phyloP scores from a whole-genome alignment of 2,113 vertebrate genomes.

The Egretta garzetta region DNA sequence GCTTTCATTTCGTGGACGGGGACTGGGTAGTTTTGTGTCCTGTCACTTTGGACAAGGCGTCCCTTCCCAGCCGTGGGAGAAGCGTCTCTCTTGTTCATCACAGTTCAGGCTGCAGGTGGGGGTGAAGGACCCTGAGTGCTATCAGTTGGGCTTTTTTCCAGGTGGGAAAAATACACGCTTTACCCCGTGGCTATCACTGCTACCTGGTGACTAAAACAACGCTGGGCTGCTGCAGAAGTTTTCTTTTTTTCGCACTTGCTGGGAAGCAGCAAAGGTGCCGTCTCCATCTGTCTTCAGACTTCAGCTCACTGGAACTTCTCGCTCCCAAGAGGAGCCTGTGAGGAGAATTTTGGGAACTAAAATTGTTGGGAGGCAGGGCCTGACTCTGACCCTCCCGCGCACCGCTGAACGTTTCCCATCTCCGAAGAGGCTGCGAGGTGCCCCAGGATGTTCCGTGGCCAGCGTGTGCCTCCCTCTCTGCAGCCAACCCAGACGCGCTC shows the following conservation, averaged over 20 bases:
- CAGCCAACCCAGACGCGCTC: accelerated
- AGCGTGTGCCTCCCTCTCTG: accelerated
- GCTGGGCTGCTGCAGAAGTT: not conserved
- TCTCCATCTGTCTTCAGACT: not conserved
- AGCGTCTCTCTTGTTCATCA: not conserved
- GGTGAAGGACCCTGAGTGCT: not conserved
- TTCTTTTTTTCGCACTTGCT: not conserved
- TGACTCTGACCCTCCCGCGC: accelerated
- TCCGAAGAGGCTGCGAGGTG: not conserved
- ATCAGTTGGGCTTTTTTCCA: not conserved
- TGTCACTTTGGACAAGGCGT: not conserved
- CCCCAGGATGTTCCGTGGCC: not conserved
- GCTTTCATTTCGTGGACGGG: not conserved
- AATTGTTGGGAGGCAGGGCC: not conserved
- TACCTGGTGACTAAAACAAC: not conserved
- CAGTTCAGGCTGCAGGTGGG: not conserved
- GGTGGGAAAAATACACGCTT: not conserved
- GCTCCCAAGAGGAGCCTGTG: not conserved
- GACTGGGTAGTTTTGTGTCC: not conserved
- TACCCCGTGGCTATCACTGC: not conserved
- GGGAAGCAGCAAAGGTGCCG: not conserved
- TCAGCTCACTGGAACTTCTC: not conserved
- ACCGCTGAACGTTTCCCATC: not conserved
- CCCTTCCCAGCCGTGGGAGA: not conserved
- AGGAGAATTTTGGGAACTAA: not conserved